phyloP scores from a whole-genome alignment of 2,888 invertebrate genomes.

The Netelia melanura region DNA sequence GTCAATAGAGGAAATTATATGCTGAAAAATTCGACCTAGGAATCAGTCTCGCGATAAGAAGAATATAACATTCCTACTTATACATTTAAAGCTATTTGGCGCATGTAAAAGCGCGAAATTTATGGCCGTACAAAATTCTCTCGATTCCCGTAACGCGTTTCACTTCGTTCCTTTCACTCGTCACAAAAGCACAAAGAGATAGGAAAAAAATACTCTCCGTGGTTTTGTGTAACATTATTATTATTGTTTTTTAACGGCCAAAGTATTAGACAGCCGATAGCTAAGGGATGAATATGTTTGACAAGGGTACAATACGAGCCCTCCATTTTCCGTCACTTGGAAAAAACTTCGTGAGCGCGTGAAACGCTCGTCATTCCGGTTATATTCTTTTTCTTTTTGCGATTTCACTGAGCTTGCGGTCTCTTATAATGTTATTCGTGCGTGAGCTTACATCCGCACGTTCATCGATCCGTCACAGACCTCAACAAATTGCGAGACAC shows the following conservation, averaged over 20 bases:
- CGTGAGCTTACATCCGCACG: too few species aligned
- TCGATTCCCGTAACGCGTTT: too few species aligned
- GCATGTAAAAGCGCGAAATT: too few species aligned
- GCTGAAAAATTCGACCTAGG: not conserved
- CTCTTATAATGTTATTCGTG: too few species aligned
- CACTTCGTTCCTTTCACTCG: not conserved
- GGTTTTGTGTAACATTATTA: not conserved
- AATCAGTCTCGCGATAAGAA: not conserved
- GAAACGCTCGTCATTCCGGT: conserved; percentile 5
- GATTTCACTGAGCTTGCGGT: too few species aligned
- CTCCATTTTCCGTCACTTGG: conserved; percentile 31
- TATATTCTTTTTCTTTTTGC: not conserved
- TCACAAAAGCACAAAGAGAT: not conserved
- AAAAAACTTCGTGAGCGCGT: not conserved
- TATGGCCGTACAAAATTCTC: too few species aligned
- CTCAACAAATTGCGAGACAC: too few species aligned
- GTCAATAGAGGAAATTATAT: conserved; percentile 13
- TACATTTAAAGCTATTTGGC: too few species aligned
- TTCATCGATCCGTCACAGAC: too few species aligned
- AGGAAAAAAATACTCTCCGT: conserved; percentile 29
- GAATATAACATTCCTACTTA: not conserved
- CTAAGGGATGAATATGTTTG: too few species aligned
- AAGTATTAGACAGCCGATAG: not conserved
- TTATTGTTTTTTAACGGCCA: conserved; percentile 16
- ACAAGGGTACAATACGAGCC: not conserved